Conservation (phyloP, 2,888 invertebrate species). For the Taenaris catops region DNA sequence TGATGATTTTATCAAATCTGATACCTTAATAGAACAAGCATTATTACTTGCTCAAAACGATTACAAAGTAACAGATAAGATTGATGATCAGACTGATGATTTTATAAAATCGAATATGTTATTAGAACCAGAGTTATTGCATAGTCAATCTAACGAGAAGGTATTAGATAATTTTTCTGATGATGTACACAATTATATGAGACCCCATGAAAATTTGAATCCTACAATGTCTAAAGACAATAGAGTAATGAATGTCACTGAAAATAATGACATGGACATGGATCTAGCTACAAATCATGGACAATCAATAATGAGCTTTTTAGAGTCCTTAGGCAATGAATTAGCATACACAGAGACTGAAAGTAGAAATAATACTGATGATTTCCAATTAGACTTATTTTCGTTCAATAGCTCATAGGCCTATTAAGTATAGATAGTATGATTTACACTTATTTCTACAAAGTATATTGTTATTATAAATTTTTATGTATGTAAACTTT, state of each 20-base stretch:
- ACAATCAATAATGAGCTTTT: conserved; percentile 63
- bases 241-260: conserved; percentile 23
- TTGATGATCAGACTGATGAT: conserved; percentile 1
- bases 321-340: conserved; percentile 60
- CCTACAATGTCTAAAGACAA: conserved; percentile 20
- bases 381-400: conserved; percentile 67
- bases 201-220: neutral
- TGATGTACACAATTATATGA: neutral
- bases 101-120: conserved; percentile 2
- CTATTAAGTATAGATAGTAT: conserved; percentile 15
- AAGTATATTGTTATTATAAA: conserved; percentile 20
- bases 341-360: conserved; percentile 61
- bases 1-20: conserved; percentile 8
- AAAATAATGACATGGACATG: conserved; percentile 23
- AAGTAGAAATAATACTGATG: conserved; percentile 58
- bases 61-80: conserved; percentile 1
- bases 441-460: conserved; percentile 18
- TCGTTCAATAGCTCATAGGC: conserved; percentile 51
- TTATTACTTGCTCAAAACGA: conserved; percentile 6
- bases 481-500: conserved; percentile 8
- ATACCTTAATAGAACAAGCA: conserved; percentile 4
- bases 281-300: conserved; percentile 37
- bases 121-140: conserved; percentile 6
- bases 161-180: neutral
- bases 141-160: conserved; percentile 5